Evolutionary conservation across 2,797 vertebrate species (phyloP), one percentile per base, ranked within the genome.

Genomic region (Rhadinocentrus ornatus): DNA sequence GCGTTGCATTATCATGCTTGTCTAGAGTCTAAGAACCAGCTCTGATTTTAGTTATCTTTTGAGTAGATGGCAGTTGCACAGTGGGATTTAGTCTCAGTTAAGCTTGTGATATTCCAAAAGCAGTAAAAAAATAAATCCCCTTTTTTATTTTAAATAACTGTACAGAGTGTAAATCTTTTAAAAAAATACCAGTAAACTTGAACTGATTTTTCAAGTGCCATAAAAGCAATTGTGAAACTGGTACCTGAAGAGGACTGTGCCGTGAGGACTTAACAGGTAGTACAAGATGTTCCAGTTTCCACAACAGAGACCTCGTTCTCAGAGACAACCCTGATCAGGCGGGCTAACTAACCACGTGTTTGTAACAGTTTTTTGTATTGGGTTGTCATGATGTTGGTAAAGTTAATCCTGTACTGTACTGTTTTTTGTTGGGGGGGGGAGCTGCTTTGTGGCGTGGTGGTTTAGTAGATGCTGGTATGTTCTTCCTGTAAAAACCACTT

Each of bases 191-290:
- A 44, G 60, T 29, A 9, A 22, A 76, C 24, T 65, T 20, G 39
- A 73, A 69, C 9, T 34, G 67, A 78, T 67, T 68, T 71, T 73
- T 41, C 3, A 89, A 89, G 91, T 93, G 91, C 92, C 90, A 91
- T 89, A 84, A 61, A 50, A 44, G 22, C 10, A 9, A 58, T 60
- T 18, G 11, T 59, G 69, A 63, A 66, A 15, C 32, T 0, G 41
- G 32, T 18, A n/a, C 70, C 8, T 0, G 65, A 68, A 3, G 66
- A 69, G 16, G 52, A 27, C 29, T 1, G 50, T 0, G 13, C 12
- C 37, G 6, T 4, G 2, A 48, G 26, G 61, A 78, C 20, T 1
- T 37, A 3, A 32, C 16, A 10, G 59, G 69, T 62, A 32, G 31
- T 54, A 66, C 44, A 18, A 39, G 53, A 70, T 1, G 3, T 59